Evolutionary conservation across 92 coral and sea anemone species (phyloP).

Genomic region (Epizoanthus fatuus): DNA sequence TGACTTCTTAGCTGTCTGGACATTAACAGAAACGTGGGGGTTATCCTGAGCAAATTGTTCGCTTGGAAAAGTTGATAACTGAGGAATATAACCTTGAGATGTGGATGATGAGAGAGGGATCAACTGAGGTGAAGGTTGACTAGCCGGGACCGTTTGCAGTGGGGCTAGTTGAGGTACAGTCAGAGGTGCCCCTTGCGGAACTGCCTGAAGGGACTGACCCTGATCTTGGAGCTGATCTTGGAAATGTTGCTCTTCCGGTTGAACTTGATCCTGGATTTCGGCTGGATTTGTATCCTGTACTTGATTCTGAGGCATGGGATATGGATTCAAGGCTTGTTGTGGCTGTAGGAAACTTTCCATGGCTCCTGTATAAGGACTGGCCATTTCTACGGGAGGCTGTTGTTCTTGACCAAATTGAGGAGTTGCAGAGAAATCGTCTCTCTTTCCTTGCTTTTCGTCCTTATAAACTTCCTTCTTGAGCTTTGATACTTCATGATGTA

Average conservation of each 20-base stretch:
- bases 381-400: neutral
- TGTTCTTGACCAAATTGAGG: neutral
- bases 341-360: neutral
- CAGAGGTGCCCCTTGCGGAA: neutral
- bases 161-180: neutral
- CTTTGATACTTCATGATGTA: neutral
- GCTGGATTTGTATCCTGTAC: neutral
- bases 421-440: conserved; percentile 13
- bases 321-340: conserved; percentile 5
- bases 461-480: conserved; percentile 11
- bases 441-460: conserved; percentile 6
- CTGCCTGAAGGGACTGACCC: neutral
- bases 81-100: conserved; percentile 1
- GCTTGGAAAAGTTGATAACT: conserved; percentile 16
- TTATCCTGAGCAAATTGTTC: conserved; percentile 18
- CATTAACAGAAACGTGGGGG: conserved; percentile 72
- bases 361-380: neutral
- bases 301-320: neutral
- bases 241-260: conserved; percentile 2
- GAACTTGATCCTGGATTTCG: conserved; percentile 7
- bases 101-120: neutral
- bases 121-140: conserved; percentile 5
- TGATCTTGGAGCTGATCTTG: conserved; percentile 20
- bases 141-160: neutral
- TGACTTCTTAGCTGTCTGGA: conserved; percentile 34